phyloP scores from a whole-genome alignment of 2,797 vertebrate genomes.

The Lagodon rhomboides region DNA sequence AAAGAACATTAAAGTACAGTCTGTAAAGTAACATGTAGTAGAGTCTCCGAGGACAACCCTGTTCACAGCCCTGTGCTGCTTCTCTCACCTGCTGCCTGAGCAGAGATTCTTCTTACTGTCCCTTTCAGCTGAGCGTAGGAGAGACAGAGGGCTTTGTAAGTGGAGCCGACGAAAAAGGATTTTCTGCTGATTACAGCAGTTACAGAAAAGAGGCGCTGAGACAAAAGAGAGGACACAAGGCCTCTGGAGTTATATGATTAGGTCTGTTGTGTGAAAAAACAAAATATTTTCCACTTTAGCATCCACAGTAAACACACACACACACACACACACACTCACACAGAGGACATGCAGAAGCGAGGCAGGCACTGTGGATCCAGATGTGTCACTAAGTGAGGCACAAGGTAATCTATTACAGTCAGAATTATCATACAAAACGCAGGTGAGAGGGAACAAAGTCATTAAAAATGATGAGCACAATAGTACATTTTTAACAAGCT shows the following conservation, averaged over 20 bases:
- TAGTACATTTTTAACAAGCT: slow-evolving; percentile 41
- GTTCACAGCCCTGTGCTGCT: slow-evolving; percentile 9
- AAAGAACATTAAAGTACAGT: slow-evolving; percentile 10
- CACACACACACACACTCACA: background rate
- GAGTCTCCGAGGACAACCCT: slow-evolving; percentile 28
- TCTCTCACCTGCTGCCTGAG: slow-evolving; percentile 36
- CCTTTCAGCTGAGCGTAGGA: slow-evolving; percentile 40
- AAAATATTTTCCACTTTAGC: background rate
- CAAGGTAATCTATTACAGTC: background rate
- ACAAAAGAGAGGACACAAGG: slow-evolving; percentile 14
- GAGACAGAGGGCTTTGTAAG: slow-evolving; percentile 39
- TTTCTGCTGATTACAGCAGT: slow-evolving; percentile 61
- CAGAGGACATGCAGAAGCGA: background rate
- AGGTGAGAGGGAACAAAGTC: slow-evolving; percentile 17
- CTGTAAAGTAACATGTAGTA: background rate
- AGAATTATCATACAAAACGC: slow-evolving; percentile 7
- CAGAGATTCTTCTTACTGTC: slow-evolving; percentile 28
- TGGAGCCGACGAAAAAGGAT: slow-evolving; percentile 30
- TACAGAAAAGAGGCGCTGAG: slow-evolving; percentile 15
- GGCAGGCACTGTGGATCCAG: background rate
- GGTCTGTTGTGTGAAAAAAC: background rate
- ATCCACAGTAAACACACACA: background rate
- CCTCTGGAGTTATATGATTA: slow-evolving; percentile 10
- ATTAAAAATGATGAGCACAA: slow-evolving; percentile 18
- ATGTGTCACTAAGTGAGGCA: slow-evolving; percentile 7